Percentiles rank a stretch among this genome's conserved stretches.
phyloP scores from a whole-genome alignment of 2,888 invertebrate species.

The Euspilapteryx auroguttella region DNA sequence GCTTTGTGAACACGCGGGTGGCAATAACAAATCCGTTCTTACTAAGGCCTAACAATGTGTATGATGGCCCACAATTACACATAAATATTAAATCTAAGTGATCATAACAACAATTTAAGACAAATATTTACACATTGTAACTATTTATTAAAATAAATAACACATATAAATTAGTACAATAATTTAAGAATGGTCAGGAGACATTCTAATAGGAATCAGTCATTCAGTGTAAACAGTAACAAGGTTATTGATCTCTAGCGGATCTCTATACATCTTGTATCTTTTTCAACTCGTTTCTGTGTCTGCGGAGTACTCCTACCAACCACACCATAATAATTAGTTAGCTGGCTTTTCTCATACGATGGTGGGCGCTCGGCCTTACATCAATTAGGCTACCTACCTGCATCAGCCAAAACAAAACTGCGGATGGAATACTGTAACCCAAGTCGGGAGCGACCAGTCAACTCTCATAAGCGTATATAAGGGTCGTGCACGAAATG shows the following conservation, averaged over 20 bases:
- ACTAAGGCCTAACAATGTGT: conserved; percentile 16
- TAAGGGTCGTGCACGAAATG: conserved; percentile 40
- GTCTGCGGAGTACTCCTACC: no score
- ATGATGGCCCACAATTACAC: conserved; percentile 29
- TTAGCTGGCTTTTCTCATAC: no score
- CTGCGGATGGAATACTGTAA: no score
- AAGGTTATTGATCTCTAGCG: conserved; percentile 26
- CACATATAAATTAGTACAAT: conserved; percentile 50
- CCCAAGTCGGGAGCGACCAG: no score
- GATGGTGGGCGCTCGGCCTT: no score
- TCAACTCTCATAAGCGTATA: no score
- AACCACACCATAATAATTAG: no score
- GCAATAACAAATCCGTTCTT: conserved; percentile 50
- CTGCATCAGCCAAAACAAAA: no score
- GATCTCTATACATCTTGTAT: conserved; percentile 17
- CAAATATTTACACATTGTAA: conserved; percentile 51
- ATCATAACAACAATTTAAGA: conserved; percentile 47
- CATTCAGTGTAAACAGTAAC: conserved; percentile 40
- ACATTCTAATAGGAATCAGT: conserved; percentile 60
- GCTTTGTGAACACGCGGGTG: conserved; percentile 59
- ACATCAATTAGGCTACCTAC: no score
- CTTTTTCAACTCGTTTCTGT: background rate
- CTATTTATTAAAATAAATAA: conserved; percentile 24
- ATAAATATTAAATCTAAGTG: conserved; percentile 40
- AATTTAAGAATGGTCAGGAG: conserved; percentile 49